A percentile compares a stretch with the other conserved stretches of the same genome.
Evolutionary conservation across 2,888 invertebrate species (phyloP).

Genomic region (Oscheius sp.): DNA sequence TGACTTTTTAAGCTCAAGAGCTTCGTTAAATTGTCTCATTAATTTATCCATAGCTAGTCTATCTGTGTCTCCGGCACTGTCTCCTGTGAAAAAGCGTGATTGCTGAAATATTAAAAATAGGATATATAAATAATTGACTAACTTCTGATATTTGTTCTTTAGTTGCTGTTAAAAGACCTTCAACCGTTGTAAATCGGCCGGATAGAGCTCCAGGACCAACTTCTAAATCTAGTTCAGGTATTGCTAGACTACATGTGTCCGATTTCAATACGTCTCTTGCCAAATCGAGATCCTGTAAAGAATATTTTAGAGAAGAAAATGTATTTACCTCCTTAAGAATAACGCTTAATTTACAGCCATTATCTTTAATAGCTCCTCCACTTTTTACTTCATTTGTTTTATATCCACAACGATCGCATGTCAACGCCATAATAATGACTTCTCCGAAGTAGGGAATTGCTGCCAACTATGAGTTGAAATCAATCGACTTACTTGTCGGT

Average conservation of each 20-base stretch:
- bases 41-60: constrained; percentile 48
- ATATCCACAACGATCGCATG: constrained; percentile 88
- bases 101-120: constrained; percentile 41
- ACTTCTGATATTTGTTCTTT: constrained; percentile 74
- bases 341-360: constrained; percentile 60
- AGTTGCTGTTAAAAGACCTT: constrained; percentile 84
- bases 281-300: constrained; percentile 79
- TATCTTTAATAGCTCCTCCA: constrained; percentile 61
- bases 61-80: constrained; percentile 54
- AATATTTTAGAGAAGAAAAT: not conserved
- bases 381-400: constrained; percentile 86
- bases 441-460: constrained; percentile 96
- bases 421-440: constrained; percentile 95
- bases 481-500: constrained; percentile 64
- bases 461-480: constrained; percentile 59
- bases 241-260: constrained; percentile 81
- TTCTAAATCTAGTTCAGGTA: constrained; percentile 88
- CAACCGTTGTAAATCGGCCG: constrained; percentile 92
- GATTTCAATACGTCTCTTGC: constrained; percentile 93
- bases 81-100: constrained; percentile 68
- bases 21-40: constrained; percentile 53
- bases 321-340: constrained; percentile 55
- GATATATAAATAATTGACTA: not conserved
- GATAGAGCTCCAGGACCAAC: constrained; percentile 86
- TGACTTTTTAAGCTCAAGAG: constrained; percentile 60